phyloP scores from a whole-genome alignment of 1,140 invertebrate genomes.

The Philotrypesis tridentata region DNA sequence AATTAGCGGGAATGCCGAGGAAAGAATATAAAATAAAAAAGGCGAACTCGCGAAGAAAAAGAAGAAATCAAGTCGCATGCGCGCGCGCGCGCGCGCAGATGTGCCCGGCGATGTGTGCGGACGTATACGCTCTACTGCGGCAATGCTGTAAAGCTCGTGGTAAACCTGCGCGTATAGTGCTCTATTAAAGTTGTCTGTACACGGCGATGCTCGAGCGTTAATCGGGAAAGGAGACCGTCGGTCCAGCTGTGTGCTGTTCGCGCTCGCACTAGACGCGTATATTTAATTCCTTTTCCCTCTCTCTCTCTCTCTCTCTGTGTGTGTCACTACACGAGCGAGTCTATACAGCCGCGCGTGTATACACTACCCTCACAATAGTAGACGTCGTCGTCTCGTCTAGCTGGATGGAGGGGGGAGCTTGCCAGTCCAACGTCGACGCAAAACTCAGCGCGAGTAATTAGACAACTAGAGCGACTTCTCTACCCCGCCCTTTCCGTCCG shows the following conservation, averaged over 20 bases:
- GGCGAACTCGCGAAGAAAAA: neutral
- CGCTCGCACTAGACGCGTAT: neutral
- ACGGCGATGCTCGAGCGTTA: neutral
- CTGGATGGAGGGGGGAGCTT: neutral
- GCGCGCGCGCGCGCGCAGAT: no score
- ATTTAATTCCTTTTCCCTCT: neutral
- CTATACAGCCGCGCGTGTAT: neutral
- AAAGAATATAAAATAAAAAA: neutral
- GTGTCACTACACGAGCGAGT: neutral
- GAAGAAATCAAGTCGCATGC: neutral
- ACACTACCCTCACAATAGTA: neutral
- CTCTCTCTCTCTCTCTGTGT: neutral
- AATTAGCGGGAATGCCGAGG: neutral
- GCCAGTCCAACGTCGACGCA: constrained; percentile 33
- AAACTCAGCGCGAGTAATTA: constrained; percentile 61
- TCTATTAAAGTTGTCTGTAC: neutral
- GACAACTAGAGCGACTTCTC: constrained; percentile 52
- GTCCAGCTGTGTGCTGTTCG: neutral
- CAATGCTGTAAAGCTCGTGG: neutral
- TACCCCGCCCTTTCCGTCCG: neutral
- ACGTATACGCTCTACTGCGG: neutral
- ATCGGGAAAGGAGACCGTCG: neutral
- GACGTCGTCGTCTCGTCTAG: neutral
- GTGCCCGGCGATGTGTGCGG: neutral
- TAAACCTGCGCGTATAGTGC: neutral